A percentile compares a stretch with the other conserved stretches of the same genome.
phyloP scores from a whole-genome alignment of 1,140 invertebrate species.

The Portunus trituberculatus region DNA sequence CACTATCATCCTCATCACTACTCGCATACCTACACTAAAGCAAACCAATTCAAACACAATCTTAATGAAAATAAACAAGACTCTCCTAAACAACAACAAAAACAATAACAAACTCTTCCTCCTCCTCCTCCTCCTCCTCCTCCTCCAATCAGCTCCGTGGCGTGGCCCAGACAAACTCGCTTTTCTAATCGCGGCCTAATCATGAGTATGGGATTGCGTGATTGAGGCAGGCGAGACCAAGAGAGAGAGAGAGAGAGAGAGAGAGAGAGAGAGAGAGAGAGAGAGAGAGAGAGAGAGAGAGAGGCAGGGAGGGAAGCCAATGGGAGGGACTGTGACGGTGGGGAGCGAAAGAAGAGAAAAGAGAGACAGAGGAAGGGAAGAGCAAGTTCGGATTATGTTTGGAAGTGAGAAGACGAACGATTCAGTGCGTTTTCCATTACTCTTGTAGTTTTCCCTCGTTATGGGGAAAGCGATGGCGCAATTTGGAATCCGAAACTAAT shows the following conservation, averaged over 20 bases:
- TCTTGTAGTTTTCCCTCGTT: constrained; percentile 9
- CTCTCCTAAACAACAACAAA: too few relatives aligned
- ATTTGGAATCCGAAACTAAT: background rate
- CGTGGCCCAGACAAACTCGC: background rate
- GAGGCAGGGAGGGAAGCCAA: background rate
- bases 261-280: background rate
- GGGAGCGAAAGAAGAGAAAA: background rate
- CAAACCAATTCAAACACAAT: background rate
- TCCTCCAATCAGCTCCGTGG: background rate
- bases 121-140: background rate
- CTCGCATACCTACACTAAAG: background rate
- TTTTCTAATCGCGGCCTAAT: background rate
- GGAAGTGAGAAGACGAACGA: background rate
- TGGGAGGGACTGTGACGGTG: background rate
- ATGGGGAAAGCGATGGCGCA: background rate
- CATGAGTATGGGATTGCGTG: constrained; percentile 10
- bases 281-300: background rate
- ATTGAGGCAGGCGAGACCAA: background rate
- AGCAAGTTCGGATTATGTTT: background rate
- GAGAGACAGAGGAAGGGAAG: background rate
- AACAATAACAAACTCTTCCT: background rate
- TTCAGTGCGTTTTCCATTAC: background rate
- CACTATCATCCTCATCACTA: background rate
- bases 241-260: background rate
- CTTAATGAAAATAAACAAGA: too few relatives aligned